Evolutionary conservation across 2,888 invertebrate species (phyloP).

Genomic region (Drosophila bunnanda): DNA sequence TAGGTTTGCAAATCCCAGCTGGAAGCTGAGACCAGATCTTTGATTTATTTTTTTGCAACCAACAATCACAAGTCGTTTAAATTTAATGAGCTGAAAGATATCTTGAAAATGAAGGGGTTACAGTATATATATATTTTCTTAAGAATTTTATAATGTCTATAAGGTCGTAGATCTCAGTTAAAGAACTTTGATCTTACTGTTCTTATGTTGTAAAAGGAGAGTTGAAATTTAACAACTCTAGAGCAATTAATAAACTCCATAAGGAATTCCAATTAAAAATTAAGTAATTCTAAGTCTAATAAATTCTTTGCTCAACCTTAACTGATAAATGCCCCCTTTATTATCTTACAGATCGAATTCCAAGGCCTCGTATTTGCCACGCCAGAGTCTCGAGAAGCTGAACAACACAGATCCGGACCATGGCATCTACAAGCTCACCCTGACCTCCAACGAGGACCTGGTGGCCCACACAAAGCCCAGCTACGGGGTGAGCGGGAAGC

Average conservation of each 20-base stretch:
- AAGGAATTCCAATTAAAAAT: not conserved
- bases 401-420: constrained; percentile 88
- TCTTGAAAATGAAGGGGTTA: not conserved
- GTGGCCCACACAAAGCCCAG: constrained; percentile 76
- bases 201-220: not conserved
- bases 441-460: constrained; percentile 88
- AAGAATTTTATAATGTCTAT: not conserved
- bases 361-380: constrained; percentile 90
- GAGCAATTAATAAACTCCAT: not conserved
- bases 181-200: not conserved
- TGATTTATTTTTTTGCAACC: not conserved
- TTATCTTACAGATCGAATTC: constrained; percentile 89
- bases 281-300: not conserved
- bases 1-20: constrained; percentile 3
- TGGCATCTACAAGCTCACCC: constrained; percentile 90
- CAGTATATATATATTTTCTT: not conserved
- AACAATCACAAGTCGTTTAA: not conserved
- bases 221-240: not conserved
- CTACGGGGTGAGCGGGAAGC: constrained; percentile 72
- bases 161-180: not conserved
- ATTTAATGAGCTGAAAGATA: constrained; percentile 4
- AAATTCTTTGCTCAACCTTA: not conserved
- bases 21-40: not conserved
- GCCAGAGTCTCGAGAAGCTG: constrained; percentile 88
- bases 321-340: constrained; percentile 5